Evolutionary conservation across 1,140 invertebrate species (phyloP).

Genomic region (Mamestra configurata): DNA sequence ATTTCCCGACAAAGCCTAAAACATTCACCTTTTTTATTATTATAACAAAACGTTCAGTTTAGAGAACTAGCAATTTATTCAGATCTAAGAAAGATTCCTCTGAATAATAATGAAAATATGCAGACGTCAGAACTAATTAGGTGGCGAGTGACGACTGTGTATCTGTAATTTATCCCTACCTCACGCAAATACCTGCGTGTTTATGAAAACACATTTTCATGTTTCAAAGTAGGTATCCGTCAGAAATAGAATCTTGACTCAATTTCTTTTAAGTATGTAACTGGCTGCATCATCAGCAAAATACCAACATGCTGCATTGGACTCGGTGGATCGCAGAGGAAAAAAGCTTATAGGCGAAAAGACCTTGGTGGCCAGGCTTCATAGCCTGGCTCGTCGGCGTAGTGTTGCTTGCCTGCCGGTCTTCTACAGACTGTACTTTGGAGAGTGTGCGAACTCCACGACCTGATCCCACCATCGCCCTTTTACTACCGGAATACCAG

Average conservation of each 20-base stretch:
- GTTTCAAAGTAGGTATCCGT: constrained; percentile 18
- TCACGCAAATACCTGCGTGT: constrained; percentile 33
- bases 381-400: too few relatives aligned
- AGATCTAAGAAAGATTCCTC: neutral
- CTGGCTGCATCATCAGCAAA: neutral
- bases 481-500: too few relatives aligned
- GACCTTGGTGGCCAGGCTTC: too few relatives aligned
- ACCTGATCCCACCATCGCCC: too few relatives aligned
- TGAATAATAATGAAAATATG: constrained; percentile 44
- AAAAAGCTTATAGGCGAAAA: too few relatives aligned
- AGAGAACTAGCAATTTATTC: neutral
- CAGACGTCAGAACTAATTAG: constrained; percentile 42
- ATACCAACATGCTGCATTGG: too few relatives aligned
- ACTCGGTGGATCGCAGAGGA: too few relatives aligned
- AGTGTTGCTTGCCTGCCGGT: too few relatives aligned
- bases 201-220: constrained; percentile 26
- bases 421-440: too few relatives aligned
- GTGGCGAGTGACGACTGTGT: constrained; percentile 37
- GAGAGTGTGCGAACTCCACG: too few relatives aligned
- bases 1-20: too few relatives aligned
- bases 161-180: constrained; percentile 31
- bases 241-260: neutral
- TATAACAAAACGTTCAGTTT: neutral
- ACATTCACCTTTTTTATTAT: neutral
- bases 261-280: neutral